These are phyloP conservation scores for Prorops nasuta DNA, from an alignment of 1,140 invertebrate species.

Conservation along the genomic window DNA sequence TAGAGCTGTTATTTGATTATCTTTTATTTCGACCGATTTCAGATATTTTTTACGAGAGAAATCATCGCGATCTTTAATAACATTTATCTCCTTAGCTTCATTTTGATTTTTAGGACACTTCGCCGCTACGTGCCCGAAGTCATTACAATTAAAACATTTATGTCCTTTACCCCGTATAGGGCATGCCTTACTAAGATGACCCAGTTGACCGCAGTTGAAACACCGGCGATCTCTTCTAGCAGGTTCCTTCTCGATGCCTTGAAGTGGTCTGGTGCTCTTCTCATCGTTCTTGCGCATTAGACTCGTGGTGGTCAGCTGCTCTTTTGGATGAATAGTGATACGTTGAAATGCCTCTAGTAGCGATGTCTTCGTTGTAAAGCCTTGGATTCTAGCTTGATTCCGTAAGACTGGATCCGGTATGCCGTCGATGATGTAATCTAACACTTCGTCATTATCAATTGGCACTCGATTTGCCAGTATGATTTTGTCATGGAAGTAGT, in stretches of 20 bases:
- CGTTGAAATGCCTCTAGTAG: conserved; percentile 1
- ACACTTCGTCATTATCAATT: conserved; percentile 6
- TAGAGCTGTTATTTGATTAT: background rate
- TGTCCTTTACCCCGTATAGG: no score
- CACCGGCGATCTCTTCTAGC: no score
- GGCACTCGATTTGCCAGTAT: conserved; percentile 11
- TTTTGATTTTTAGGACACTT: conserved; percentile 3
- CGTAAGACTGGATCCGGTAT: conserved; percentile 1
- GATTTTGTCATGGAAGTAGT: conserved; percentile 10
- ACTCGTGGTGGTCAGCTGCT: background rate
- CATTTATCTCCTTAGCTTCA: background rate
- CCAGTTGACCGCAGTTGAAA: no score
- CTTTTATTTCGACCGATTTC: background rate
- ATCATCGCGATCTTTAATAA: conserved; percentile 1
- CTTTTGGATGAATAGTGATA: background rate
- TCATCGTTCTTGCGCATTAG: background rate
- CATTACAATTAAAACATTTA: conserved; percentile 18
- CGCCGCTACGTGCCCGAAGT: conserved; percentile 12
- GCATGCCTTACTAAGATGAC: no score
- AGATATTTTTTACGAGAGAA: background rate
- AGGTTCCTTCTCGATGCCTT: background rate
- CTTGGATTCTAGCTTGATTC: conserved; percentile 4
- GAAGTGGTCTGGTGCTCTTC: background rate
- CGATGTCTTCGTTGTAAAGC: background rate
- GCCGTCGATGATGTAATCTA: conserved; percentile 8